These are phyloP conservation scores for Fringilla coelebs DNA, from an alignment of 2,797 vertebrate genomes.

Conservation along the genomic window DNA sequence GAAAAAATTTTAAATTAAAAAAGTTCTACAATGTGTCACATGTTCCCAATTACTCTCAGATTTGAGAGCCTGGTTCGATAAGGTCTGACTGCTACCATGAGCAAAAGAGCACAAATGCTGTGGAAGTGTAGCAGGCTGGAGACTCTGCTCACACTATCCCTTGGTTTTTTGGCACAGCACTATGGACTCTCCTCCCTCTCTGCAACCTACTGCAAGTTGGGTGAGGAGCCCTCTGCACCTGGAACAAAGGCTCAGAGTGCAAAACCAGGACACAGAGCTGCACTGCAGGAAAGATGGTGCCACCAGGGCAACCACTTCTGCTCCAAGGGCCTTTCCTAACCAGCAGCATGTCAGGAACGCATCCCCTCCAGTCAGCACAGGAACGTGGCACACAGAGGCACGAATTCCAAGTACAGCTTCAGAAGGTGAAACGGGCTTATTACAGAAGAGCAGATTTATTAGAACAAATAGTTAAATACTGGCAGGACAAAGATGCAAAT, in stretches of 20 bases:
- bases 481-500: background rate
- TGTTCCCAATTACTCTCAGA: background rate
- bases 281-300: background rate
- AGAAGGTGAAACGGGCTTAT: background rate
- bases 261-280: background rate
- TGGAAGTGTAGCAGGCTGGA: background rate
- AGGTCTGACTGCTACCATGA: background rate
- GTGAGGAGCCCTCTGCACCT: background rate
- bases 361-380: background rate
- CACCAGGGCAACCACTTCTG: background rate
- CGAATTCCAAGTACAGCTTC: background rate
- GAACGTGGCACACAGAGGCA: background rate
- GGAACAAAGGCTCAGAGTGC: background rate
- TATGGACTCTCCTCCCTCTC: background rate
- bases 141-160: background rate
- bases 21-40: conserved; percentile 65
- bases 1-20: conserved; percentile 71
- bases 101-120: background rate
- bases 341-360: rapidly evolving
- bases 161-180: background rate
- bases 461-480: background rate
- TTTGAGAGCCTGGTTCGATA: background rate
- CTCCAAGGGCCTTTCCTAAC: background rate
- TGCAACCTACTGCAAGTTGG: background rate
- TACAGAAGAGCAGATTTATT: background rate